Percentiles rank a stretch among this genome's conserved stretches.
Conservation (phyloP, 2,888 invertebrate genomes). For the Epicampocera succincta region DNA sequence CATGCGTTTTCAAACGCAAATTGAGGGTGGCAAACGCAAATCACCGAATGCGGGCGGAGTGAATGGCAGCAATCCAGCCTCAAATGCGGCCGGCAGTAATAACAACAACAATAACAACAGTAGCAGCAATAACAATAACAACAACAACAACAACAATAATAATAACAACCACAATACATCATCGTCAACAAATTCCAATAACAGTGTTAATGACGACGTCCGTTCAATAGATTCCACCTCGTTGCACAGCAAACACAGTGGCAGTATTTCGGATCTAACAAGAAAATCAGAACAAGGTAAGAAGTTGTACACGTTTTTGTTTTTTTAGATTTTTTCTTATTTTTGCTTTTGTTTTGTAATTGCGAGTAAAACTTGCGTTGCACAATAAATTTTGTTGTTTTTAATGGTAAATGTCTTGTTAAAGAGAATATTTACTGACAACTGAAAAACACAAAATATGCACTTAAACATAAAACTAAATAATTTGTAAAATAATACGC, state of each 20-base stretch:
- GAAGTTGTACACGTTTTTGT: constrained; percentile 33
- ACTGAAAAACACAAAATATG: not conserved
- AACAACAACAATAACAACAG: constrained; percentile 66
- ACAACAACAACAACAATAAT: constrained; percentile 21
- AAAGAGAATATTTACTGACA: constrained; percentile 32
- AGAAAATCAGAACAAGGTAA: constrained; percentile 72
- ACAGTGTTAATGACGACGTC: constrained; percentile 63
- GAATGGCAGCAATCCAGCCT: constrained; percentile 71
- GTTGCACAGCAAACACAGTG: constrained; percentile 70
- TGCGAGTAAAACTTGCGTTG: not conserved
- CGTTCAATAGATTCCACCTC: constrained; percentile 67
- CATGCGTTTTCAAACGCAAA: constrained; percentile 91
- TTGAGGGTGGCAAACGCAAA: constrained; percentile 90
- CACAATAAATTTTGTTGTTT: constrained; percentile 24
- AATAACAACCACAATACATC: constrained; percentile 54
- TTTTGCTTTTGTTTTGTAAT: too few species aligned
- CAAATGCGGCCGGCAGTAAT: constrained; percentile 61
- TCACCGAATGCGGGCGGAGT: constrained; percentile 71
- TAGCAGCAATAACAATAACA: constrained; percentile 52
- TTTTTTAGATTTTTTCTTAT: not conserved
- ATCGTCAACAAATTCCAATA: constrained; percentile 60
- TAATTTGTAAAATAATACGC: constrained; percentile 50
- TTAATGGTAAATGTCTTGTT: constrained; percentile 33
- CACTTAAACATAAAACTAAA: constrained; percentile 15
- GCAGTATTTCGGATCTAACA: constrained; percentile 71